Evolutionary conservation across 2,888 invertebrate genomes (phyloP), one percentile per base, ranked within the genome.

Genomic region (Physocephala rufipes): DNA sequence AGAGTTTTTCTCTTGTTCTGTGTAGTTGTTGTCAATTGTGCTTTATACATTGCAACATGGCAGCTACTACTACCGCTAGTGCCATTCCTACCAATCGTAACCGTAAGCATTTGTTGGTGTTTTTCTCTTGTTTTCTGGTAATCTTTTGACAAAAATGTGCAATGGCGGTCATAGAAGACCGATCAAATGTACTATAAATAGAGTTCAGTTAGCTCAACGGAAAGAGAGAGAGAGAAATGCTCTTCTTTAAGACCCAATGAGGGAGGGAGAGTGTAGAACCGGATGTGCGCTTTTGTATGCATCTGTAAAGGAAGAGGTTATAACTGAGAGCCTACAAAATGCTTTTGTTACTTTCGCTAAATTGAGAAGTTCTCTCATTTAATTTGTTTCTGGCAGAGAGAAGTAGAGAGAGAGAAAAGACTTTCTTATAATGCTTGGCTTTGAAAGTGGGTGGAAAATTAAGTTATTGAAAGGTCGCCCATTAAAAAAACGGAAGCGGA

Each of bases 21-120:
- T 7, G 36, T 36, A 36, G 51, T 71, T 70, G 64, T 55, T 58
- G 26, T 55, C 19, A 28, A 58, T 63, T 53, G 65, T 69, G 74
- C 30, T 67, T 72, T 24, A n/a, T n/a, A n/a, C 58, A 16, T 58
- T 19, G 51, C 75, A 77, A 76, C 71, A 77, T 77, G 77, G 77
- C 76, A 77, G 74, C 74, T 73, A 75, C 71, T 67, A 70, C 77
- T 70, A 72, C 77, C 76, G 9, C 36, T 9, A 36, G 5, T 36
- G 9, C 36, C 36, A 9, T n/a, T n/a, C n/a, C 36, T 36, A 36
- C 9, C 36, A 36, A 36, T 36, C 9, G 9, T 9, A 76, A 77
- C 76, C 73, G 73, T 64, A 62, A 63, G 2, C 55, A 28, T 30
- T n/a, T n/a, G n/a, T n/a, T n/a, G n/a, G n/a, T n/a, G n/a, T n/a